These are phyloP conservation scores for Brachyhypopomus gauderio DNA, from an alignment of 2,113 vertebrate genomes.

Conservation along the genomic window DNA sequence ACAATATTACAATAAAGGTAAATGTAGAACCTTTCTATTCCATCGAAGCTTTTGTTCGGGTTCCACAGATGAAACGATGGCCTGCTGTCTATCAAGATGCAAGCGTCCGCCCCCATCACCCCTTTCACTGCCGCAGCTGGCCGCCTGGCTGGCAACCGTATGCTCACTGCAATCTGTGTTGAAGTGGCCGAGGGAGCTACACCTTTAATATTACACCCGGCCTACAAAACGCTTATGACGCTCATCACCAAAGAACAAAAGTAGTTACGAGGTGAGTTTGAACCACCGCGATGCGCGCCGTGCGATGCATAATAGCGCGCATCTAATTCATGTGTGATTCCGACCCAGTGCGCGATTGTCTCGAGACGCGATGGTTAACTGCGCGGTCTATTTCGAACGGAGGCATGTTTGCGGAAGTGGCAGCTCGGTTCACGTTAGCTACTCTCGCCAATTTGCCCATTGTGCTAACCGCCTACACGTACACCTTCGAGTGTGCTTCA, in stretches of 20 bases:
- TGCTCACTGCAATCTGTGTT: slow-evolving; percentile 47
- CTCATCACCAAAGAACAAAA: slow-evolving; percentile 35
- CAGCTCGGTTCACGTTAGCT: slow-evolving; percentile 30
- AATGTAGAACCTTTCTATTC: slow-evolving; percentile 29
- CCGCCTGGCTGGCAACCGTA: slow-evolving; percentile 38
- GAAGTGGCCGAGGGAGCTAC: slow-evolving; percentile 47
- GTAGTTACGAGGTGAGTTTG: slow-evolving; percentile 48
- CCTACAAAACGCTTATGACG: slow-evolving; percentile 54
- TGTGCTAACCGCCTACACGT: background rate
- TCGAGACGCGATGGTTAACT: slow-evolving; percentile 31
- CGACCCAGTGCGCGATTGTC: background rate
- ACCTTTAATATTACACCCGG: slow-evolving; percentile 46
- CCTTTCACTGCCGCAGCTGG: slow-evolving; percentile 55
- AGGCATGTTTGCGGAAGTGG: slow-evolving; percentile 60
- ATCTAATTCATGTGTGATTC: too few relatives aligned
- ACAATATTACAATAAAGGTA: too few relatives aligned
- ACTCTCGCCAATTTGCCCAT: background rate
- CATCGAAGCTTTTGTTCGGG: slow-evolving; percentile 52
- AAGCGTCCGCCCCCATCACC: slow-evolving; percentile 58
- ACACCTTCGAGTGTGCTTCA: background rate
- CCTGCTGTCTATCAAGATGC: slow-evolving; percentile 52
- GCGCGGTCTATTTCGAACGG: slow-evolving; percentile 58
- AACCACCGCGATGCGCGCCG: too few relatives aligned
- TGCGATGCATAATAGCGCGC: too few relatives aligned
- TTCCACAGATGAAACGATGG: slow-evolving; percentile 38